Base-by-base conservation (phyloP, 2,888 invertebrate species). In the Archips xylosteana region DNA sequence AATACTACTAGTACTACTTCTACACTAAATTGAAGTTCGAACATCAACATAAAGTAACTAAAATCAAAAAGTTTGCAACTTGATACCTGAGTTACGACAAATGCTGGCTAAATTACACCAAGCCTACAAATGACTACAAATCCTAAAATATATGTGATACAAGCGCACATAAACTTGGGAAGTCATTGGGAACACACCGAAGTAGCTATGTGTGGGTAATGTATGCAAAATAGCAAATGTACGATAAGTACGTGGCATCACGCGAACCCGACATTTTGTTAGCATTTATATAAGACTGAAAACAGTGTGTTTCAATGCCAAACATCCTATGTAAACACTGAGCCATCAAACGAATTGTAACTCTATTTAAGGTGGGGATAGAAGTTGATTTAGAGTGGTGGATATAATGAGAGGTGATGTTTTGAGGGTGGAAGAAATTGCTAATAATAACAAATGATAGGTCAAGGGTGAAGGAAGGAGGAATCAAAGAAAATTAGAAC, bases 191-290 rank as follows among this genome's bases (percentile, higher is more conserved):
- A 54, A 69, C 64, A 69, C 64, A 57, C 32, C 57, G 57, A 57
- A 32, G 57, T 66, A 85, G 83, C 83, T 78, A 49, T 51, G 80
- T 78, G 81, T 82, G 79, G 80, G 84, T 92, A 91, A 92, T 91
- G 87, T 92, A 93, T 93, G 93, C 93, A 92, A 92, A 94, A 91
- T 91, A 92, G 88, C 87, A 85, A 87, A 87, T 86, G 83, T 85
- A 88, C 85, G 86, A 84, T 92, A 93, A 93, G 89, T 92, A 89
- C 83, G 79, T 81, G 82, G 84, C 86, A 89, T 87, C 93, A 94
- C 93, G 93, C 93, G 86, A 94, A 89, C 85, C 87, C 84, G 82
- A 89, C 93, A 93, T 94, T 94, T 92, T 91, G 92, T 92, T 91
- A 91, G 83, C 91, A 91, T 92, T 91, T 89, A 91, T 89, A 91